phyloP scores from a whole-genome alignment of 2,113 vertebrate genomes.

The Oxygymnocypris stewartii region DNA sequence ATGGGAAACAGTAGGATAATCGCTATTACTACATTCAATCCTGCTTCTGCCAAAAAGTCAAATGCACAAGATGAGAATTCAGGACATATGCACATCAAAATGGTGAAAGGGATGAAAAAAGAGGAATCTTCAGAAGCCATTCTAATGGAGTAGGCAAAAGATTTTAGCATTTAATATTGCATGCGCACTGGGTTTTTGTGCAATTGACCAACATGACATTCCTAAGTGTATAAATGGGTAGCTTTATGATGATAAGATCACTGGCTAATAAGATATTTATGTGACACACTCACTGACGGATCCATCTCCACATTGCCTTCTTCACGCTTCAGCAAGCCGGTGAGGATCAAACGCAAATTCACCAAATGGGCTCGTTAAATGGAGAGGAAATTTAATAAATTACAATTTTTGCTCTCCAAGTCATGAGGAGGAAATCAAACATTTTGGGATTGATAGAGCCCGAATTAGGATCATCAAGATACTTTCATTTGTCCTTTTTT shows the following conservation, averaged over 20 bases:
- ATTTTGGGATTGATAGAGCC: constrained; percentile 32
- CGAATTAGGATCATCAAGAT: constrained; percentile 2
- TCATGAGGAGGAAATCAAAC: constrained; percentile 41
- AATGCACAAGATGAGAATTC: constrained; percentile 45
- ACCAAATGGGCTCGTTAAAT: constrained; percentile 78
- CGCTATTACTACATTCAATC: constrained; percentile 3
- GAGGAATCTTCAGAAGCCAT: constrained; percentile 66
- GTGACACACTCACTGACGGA: constrained; percentile 90
- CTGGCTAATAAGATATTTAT: constrained; percentile 97
- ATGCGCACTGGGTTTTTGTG: constrained; percentile 75
- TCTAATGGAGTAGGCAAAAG: constrained; percentile 75
- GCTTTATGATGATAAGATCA: constrained; percentile 93
- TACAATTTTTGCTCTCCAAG: constrained; percentile 57
- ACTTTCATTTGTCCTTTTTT: neutral
- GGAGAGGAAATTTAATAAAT: constrained; percentile 78
- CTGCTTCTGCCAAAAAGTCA: constrained; percentile 12
- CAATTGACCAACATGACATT: constrained; percentile 83
- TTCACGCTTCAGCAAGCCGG: constrained; percentile 70
- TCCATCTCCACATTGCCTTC: constrained; percentile 71
- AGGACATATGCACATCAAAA: constrained; percentile 64
- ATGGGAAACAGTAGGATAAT: neutral
- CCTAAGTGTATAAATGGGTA: constrained; percentile 89
- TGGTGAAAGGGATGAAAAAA: constrained; percentile 22
- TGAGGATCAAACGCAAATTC: constrained; percentile 78
- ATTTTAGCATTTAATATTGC: constrained; percentile 76